These are phyloP conservation scores for Leptopterna dolabrata DNA, from an alignment of 2,888 invertebrate species.

Conservation along the genomic window DNA sequence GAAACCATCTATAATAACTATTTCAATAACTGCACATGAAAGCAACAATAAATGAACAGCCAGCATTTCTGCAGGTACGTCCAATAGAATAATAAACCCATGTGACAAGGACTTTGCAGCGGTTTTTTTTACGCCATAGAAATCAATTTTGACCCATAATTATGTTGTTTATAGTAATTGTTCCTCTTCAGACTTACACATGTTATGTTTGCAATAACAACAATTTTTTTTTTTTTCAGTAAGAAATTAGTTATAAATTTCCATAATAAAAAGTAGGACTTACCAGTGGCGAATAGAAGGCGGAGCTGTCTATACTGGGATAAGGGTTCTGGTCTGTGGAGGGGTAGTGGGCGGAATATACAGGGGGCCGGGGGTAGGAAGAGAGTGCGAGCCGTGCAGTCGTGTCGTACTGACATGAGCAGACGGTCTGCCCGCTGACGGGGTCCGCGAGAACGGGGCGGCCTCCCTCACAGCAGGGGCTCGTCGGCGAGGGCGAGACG, in stretches of 20 bases:
- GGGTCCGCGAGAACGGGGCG: slow-evolving; percentile 93
- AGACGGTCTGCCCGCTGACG: slow-evolving; percentile 91
- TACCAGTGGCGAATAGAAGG: slow-evolving; percentile 95
- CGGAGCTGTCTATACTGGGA: slow-evolving; percentile 93
- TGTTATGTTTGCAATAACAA: too few species aligned
- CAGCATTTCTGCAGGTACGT: too few species aligned
- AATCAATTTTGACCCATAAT: too few species aligned
- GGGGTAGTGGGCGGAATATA: slow-evolving; percentile 89
- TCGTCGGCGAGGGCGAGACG: slow-evolving; percentile 66
- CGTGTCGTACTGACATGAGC: slow-evolving; percentile 94
- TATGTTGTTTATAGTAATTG: too few species aligned
- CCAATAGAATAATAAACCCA: too few species aligned
- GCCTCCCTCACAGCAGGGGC: slow-evolving; percentile 89
- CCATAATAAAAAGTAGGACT: slow-evolving; percentile 68
- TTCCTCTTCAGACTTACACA: too few species aligned
- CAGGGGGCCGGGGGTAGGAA: slow-evolving; percentile 83
- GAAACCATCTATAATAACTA: too few species aligned
- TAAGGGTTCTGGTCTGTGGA: slow-evolving; percentile 93
- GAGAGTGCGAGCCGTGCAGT: slow-evolving; percentile 84
- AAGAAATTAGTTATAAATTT: neutral
- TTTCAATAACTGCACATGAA: too few species aligned
- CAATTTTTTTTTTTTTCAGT: too few species aligned
- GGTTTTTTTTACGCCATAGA: too few species aligned
- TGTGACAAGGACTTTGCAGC: too few species aligned
- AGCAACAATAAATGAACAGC: too few species aligned